Conservation (phyloP, 2,113 vertebrate species). For the Xyliphius kryptos region DNA sequence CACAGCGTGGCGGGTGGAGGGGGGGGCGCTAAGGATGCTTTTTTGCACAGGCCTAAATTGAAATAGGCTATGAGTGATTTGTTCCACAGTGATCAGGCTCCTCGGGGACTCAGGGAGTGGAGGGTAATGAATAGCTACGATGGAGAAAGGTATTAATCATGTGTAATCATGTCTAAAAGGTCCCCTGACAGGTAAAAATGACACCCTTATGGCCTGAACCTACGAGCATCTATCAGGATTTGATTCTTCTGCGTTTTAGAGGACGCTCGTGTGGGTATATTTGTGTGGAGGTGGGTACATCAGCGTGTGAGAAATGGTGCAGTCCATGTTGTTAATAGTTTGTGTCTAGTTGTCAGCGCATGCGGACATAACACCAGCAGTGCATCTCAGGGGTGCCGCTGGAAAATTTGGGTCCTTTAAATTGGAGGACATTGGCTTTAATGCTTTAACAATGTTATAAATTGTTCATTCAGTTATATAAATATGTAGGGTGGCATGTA, state of each 20-base stretch:
- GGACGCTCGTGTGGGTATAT: conserved; percentile 1
- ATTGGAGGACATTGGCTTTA: no score
- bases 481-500: no score
- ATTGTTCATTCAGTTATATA: no score
- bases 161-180: conserved; percentile 40
- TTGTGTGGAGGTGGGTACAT: neutral
- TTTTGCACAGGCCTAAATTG: conserved; percentile 27
- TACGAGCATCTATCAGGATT: conserved; percentile 35
- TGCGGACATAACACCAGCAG: no score
- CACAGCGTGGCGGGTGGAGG: neutral
- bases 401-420: no score
- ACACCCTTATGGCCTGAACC: conserved; percentile 36
- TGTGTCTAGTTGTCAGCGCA: no score
- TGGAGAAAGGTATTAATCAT: conserved; percentile 42
- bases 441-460: no score
- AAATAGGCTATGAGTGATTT: conserved; percentile 39
- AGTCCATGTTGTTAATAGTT: no score
- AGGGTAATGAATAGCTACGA: conserved; percentile 40
- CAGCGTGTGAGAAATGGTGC: neutral
- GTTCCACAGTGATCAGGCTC: conserved; percentile 27
- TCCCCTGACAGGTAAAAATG: conserved; percentile 38
- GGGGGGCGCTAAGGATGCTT: conserved; percentile 14
- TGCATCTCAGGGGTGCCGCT: no score
- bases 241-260: conserved; percentile 18
- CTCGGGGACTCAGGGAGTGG: conserved; percentile 28